A percentile compares a stretch with the other conserved stretches of the same genome.
Evolutionary conservation across 53 echinoderm and acorn worm genomes (phyloP).

Genomic region (Holothuria scabra): DNA sequence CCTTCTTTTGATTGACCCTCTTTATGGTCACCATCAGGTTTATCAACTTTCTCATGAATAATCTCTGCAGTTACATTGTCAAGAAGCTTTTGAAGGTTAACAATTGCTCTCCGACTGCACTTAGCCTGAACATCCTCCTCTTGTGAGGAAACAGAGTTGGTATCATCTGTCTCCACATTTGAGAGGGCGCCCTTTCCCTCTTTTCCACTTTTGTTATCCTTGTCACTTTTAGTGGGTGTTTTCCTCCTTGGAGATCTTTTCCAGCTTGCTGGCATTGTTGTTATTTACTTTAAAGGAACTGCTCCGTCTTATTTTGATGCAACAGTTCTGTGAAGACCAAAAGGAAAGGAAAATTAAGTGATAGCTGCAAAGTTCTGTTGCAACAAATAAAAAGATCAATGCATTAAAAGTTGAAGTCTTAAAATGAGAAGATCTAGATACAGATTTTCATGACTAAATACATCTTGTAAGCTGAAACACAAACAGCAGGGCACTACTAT

Average conservation of each 20-base stretch:
- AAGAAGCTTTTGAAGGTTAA: slow-evolving; percentile 92
- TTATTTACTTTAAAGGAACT: too few species aligned
- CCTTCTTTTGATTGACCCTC: slow-evolving; percentile 39
- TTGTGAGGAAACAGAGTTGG: slow-evolving; percentile 83
- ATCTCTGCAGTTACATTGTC: slow-evolving; percentile 99
- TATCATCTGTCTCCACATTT: slow-evolving; percentile 65
- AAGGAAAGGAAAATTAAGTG: too few species aligned
- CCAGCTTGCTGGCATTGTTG: slow-evolving; percentile 28
- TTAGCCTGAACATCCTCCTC: slow-evolving; percentile 95
- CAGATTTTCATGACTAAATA: too few species aligned
- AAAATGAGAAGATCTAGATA: too few species aligned
- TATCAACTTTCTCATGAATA: slow-evolving; percentile 79
- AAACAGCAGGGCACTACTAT: too few species aligned
- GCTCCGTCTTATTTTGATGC: too few species aligned
- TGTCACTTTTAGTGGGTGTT: slow-evolving; percentile 40
- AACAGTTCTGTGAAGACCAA: too few species aligned
- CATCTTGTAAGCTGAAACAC: too few species aligned
- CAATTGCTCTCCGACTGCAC: slow-evolving; percentile 94
- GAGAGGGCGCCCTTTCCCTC: slow-evolving; percentile 32
- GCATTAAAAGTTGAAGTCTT: too few species aligned
- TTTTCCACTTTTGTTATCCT: slow-evolving; percentile 5
- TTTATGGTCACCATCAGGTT: slow-evolving; percentile 30
- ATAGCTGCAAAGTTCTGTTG: too few species aligned
- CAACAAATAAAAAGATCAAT: too few species aligned
- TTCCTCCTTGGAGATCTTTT: slow-evolving; percentile 65